phyloP scores from a whole-genome alignment of 2,888 invertebrate genomes.

The Palloptera scutellata region DNA sequence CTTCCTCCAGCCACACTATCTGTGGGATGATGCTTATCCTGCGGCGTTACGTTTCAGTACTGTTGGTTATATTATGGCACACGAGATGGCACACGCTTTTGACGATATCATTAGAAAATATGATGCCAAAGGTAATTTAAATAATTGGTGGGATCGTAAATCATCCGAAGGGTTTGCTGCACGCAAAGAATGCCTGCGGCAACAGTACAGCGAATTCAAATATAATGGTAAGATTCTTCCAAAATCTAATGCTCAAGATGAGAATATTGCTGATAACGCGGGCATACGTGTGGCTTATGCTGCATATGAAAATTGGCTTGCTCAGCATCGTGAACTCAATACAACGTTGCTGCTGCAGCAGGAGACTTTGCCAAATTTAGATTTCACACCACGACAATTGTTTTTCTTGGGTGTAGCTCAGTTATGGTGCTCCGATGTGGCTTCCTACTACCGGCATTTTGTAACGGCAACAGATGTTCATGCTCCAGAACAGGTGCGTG shows the following conservation, averaged over 20 bases:
- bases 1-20: constrained; percentile 54
- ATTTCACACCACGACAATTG: constrained; percentile 50
- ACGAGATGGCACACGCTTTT: constrained; percentile 57
- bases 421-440: constrained; percentile 51
- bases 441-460: constrained; percentile 30
- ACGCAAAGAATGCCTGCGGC: constrained; percentile 50
- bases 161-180: constrained; percentile 47
- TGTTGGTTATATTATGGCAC: constrained; percentile 55
- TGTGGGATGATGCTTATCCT: constrained; percentile 56
- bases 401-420: constrained; percentile 58
- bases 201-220: constrained; percentile 49
- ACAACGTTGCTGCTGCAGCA: constrained; percentile 27
- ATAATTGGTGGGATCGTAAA: constrained; percentile 53
- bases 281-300: constrained; percentile 54
- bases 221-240: constrained; percentile 41
- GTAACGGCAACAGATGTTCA: constrained; percentile 41
- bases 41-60: constrained; percentile 53
- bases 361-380: constrained; percentile 49
- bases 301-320: constrained; percentile 54
- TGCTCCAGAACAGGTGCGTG: constrained; percentile 49
- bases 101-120: constrained; percentile 52
- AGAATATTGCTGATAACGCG: constrained; percentile 59
- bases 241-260: constrained; percentile 46
- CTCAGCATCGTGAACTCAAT: constrained; percentile 19
- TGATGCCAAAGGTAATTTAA: constrained; percentile 51